Percentiles rank a stretch among this genome's conserved stretches.
Evolutionary conservation across 1,140 invertebrate species (phyloP).

Genomic region (Anthonomus grandis): DNA sequence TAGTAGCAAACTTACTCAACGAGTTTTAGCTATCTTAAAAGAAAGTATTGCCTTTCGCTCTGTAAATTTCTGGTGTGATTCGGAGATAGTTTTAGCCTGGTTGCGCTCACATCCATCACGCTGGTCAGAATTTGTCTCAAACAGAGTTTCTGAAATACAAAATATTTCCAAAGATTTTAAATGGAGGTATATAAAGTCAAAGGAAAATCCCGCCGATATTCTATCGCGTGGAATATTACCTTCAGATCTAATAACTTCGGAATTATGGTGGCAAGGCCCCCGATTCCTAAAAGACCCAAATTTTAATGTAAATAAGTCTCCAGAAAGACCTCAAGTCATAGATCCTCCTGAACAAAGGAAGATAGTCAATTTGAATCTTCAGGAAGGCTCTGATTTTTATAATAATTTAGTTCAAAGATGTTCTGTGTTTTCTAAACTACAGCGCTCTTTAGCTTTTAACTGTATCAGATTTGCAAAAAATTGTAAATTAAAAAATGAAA

Average conservation of each 20-base stretch:
- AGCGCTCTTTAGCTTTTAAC: not conserved
- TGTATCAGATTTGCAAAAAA: constrained; percentile 8
- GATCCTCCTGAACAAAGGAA: not conserved
- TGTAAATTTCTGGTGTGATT: constrained; percentile 11
- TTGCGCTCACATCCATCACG: not conserved
- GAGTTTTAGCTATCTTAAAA: not conserved
- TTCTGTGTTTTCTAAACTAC: not conserved
- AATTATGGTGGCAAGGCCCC: constrained; percentile 37
- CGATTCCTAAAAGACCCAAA: constrained; percentile 13
- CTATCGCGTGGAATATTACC: constrained; percentile 33
- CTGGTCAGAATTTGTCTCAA: constrained; percentile 16
- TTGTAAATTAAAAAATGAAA: not conserved
- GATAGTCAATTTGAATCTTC: too few relatives aligned
- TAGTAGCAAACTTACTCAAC: constrained; percentile 14
- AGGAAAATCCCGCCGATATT: constrained; percentile 39
- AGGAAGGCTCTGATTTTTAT: too few relatives aligned
- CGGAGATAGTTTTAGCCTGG: constrained; percentile 8
- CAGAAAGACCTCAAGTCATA: not conserved
- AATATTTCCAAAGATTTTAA: not conserved
- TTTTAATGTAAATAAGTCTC: not conserved
- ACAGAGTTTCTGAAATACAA: constrained; percentile 17
- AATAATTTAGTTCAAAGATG: not conserved
- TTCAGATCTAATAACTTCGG: constrained; percentile 22
- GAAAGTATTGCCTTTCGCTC: not conserved
- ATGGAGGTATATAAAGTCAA: constrained; percentile 32